Conservation (phyloP, 2,113 vertebrate genomes). For the Macrotus californicus region DNA sequence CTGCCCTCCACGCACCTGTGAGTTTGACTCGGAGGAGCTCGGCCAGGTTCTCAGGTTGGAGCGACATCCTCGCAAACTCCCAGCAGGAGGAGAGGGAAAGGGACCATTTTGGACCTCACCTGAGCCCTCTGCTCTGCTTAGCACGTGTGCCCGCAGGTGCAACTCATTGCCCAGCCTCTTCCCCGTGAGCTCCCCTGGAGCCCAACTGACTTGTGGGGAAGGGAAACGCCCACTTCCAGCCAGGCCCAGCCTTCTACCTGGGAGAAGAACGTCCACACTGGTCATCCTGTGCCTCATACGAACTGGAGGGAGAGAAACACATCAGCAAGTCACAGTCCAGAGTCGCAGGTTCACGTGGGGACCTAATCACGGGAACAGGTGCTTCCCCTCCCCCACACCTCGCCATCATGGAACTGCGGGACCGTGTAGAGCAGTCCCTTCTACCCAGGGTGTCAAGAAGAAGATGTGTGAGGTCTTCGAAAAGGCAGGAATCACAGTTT, state of each 20-base stretch:
- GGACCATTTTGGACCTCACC: background rate
- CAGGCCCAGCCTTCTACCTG: background rate
- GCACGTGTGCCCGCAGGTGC: background rate
- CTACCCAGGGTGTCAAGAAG: background rate
- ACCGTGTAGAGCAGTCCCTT: background rate
- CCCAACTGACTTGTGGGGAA: background rate
- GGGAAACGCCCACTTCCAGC: background rate
- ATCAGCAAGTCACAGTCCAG: background rate
- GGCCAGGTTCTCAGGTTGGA: background rate
- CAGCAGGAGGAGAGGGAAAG: no score
- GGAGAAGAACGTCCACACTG: background rate
- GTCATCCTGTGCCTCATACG: background rate
- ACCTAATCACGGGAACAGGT: background rate
- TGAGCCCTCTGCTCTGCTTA: background rate
- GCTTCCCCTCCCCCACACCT: no score
- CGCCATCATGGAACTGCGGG: no score
- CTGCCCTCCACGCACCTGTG: rapidly evolving
- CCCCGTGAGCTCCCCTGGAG: background rate
- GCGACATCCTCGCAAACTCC: background rate
- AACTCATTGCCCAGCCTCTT: no score
- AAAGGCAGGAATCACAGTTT: background rate
- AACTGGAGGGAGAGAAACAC: background rate
- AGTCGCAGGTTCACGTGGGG: background rate
- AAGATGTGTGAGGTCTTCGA: no score
- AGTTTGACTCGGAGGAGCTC: background rate